These are phyloP conservation scores for Lepidonotus clava DNA, from an alignment of 2,888 invertebrate genomes.

Conservation along the genomic window DNA sequence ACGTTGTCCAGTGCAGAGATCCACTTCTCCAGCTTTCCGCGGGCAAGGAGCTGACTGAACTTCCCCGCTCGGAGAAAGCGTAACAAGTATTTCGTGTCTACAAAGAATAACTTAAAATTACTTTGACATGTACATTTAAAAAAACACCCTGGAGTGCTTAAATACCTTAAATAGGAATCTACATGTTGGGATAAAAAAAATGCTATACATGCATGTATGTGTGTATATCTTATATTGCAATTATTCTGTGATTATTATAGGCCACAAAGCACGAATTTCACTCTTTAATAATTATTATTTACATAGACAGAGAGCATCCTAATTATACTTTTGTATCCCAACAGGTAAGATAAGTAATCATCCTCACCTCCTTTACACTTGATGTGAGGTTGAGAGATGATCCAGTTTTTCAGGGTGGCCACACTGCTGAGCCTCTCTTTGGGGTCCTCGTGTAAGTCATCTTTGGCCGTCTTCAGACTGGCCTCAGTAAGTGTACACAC, in stretches of 20 bases:
- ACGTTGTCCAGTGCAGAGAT: slow-evolving; percentile 62
- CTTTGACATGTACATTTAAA: background rate
- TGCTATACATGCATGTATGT: no score
- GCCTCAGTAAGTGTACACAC: slow-evolving; percentile 63
- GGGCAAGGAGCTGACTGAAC: slow-evolving; percentile 67
- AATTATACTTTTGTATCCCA: background rate
- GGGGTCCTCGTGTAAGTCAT: slow-evolving; percentile 67
- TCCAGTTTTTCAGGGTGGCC: slow-evolving; percentile 65
- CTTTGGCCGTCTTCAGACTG: slow-evolving; percentile 65
- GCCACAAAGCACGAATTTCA: no score
- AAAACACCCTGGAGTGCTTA: no score
- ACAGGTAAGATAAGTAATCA: background rate
- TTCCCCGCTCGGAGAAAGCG: slow-evolving; percentile 67
- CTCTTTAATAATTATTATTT: background rate
- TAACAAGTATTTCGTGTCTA: slow-evolving; percentile 67
- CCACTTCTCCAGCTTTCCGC: slow-evolving; percentile 65
- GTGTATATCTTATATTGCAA: no score
- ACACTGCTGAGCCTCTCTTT: slow-evolving; percentile 65
- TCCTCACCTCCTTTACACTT: slow-evolving; percentile 64
- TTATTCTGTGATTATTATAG: no score
- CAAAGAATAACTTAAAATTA: slow-evolving; percentile 1
- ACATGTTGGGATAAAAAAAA: no score
- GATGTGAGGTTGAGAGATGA: slow-evolving; percentile 64
- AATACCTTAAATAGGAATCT: background rate
- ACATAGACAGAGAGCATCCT: background rate